Percentiles rank a stretch among this genome's conserved stretches.
These are phyloP conservation scores for Lutjanus erythropterus DNA, from an alignment of 2,113 vertebrate genomes.

Conservation along the genomic window DNA sequence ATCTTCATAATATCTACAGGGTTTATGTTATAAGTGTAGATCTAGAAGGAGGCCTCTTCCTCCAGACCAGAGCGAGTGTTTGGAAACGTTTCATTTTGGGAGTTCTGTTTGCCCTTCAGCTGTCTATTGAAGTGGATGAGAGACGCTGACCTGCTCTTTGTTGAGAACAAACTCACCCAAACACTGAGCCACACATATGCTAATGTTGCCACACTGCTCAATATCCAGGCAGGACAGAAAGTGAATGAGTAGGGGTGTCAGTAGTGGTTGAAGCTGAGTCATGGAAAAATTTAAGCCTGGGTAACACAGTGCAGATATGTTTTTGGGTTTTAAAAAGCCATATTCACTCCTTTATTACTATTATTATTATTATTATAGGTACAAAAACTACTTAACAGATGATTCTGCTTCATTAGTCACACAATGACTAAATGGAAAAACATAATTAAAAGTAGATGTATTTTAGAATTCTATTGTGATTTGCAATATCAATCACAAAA, in stretches of 20 bases:
- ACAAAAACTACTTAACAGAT: not conserved
- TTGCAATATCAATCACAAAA: not conserved
- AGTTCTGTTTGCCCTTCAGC: conserved; percentile 81
- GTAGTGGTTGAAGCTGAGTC: conserved; percentile 32
- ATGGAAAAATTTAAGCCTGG: conserved; percentile 60
- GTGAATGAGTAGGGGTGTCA: conserved; percentile 34
- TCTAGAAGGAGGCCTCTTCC: not conserved
- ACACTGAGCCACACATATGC: conserved; percentile 81
- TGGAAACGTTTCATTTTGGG: conserved; percentile 67
- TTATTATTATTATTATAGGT: not conserved
- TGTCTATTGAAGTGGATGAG: conserved; percentile 76
- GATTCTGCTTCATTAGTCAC: not conserved
- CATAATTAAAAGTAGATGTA: not conserved
- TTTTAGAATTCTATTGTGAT: not conserved
- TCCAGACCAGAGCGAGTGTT: conserved; percentile 58
- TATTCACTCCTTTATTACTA: not conserved
- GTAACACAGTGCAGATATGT: conserved; percentile 52
- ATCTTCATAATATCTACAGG: conserved; percentile 54
- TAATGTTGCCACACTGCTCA: conserved; percentile 75
- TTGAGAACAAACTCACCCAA: conserved; percentile 81
- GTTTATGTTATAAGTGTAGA: not conserved
- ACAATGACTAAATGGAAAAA: not conserved
- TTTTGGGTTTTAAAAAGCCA: conserved; percentile 13
- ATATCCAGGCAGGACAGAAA: conserved; percentile 57
- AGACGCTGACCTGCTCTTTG: conserved; percentile 78